Percentiles rank a stretch among this genome's conserved stretches.
phyloP scores from a whole-genome alignment of 2,888 invertebrate species.

The Apomyelois bistriatella region DNA sequence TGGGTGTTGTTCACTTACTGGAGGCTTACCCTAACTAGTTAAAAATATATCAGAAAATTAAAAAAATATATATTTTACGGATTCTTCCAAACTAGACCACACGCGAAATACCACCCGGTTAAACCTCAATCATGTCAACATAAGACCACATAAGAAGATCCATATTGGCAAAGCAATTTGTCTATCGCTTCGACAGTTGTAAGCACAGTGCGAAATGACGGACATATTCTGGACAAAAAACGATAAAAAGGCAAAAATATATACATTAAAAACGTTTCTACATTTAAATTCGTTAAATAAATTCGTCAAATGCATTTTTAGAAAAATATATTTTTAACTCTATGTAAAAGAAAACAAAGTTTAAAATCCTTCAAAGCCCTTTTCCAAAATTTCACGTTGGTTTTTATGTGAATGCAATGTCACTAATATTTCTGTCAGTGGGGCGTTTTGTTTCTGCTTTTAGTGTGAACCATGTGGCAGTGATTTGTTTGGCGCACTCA shows the following conservation, averaged over 20 bases:
- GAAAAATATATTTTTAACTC: not conserved
- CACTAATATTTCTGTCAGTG: slow-evolving; percentile 73
- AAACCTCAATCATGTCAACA: slow-evolving; percentile 6
- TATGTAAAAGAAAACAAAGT: slow-evolving; percentile 27
- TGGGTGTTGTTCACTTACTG: too few species aligned
- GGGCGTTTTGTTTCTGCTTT: slow-evolving; percentile 64
- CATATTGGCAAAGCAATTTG: slow-evolving; percentile 12
- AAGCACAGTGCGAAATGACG: slow-evolving; percentile 18
- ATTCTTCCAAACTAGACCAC: slow-evolving; percentile 13
- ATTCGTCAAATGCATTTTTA: slow-evolving; percentile 11
- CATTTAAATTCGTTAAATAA: not conserved
- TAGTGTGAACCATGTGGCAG: slow-evolving; percentile 60
- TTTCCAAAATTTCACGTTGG: slow-evolving; percentile 28
- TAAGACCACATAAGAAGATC: slow-evolving; percentile 11
- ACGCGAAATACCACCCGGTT: slow-evolving; percentile 17
- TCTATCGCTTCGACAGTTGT: slow-evolving; percentile 9
- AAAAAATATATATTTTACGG: too few species aligned
- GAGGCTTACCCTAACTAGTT: too few species aligned
- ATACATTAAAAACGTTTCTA: not conserved
- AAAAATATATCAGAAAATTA: too few species aligned
- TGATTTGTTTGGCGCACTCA: slow-evolving; percentile 67
- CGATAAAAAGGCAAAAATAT: slow-evolving; percentile 4
- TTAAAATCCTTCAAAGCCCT: slow-evolving; percentile 23
- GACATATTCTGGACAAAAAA: slow-evolving; percentile 13
- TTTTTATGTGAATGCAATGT: slow-evolving; percentile 52